A percentile compares a stretch with the other conserved stretches of the same genome.
These are phyloP conservation scores for Mizuhopecten yessoensis DNA, from an alignment of 1,140 invertebrate species.

Conservation along the genomic window DNA sequence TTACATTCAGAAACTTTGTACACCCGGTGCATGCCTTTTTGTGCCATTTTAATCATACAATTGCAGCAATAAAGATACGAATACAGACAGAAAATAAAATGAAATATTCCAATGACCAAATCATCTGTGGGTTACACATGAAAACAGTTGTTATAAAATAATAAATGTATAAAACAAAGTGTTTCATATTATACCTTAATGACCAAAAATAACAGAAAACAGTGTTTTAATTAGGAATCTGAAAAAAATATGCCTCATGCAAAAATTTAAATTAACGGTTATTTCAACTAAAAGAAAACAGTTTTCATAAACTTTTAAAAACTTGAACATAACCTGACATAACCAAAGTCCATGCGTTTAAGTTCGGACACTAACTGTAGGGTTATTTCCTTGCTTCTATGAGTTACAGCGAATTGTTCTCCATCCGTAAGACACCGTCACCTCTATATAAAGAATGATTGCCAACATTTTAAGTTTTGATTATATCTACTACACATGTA, in stretches of 20 bases:
- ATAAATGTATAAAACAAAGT: not conserved
- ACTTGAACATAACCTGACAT: not conserved
- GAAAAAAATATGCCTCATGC: constrained; percentile 32
- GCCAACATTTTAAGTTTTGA: not conserved
- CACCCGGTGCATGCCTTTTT: not conserved
- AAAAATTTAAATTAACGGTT: not conserved
- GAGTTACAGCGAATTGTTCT: constrained; percentile 9
- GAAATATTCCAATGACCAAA: not conserved
- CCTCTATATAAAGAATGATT: not conserved
- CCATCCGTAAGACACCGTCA: not conserved
- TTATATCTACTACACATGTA: too few species aligned
- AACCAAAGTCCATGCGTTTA: not conserved
- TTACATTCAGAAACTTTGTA: not conserved
- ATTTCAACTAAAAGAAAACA: not conserved
- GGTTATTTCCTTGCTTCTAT: constrained; percentile 39
- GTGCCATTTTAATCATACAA: constrained; percentile 24
- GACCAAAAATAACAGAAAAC: not conserved
- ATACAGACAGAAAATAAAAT: constrained; percentile 2
- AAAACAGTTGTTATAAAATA: not conserved
- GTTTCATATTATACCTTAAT: not conserved
- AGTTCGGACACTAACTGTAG: not conserved
- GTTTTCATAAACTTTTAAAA: not conserved
- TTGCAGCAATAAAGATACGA: not conserved
- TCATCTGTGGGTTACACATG: not conserved
- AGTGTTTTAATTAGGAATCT: not conserved